Percentiles rank a stretch among this genome's conserved stretches.
phyloP scores from a whole-genome alignment of 2,888 invertebrate genomes.

The Cephus pygmeus region DNA sequence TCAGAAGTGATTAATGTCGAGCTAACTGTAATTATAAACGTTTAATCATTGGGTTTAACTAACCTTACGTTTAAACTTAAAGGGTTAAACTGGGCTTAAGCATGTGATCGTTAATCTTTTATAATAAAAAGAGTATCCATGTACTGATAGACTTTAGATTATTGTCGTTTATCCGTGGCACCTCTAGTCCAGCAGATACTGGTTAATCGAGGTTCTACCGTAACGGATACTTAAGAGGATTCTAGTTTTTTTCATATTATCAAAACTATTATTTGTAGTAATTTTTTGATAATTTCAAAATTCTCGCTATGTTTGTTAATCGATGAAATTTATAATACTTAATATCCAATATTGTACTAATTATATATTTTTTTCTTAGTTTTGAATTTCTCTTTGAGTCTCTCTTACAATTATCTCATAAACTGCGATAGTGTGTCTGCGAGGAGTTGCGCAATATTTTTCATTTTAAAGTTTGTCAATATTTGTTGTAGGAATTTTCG shows the following conservation, averaged over 20 bases:
- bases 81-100: background rate
- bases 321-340: background rate
- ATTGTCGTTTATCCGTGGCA: background rate
- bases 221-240: background rate
- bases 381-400: background rate
- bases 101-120: background rate
- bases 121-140: background rate
- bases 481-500: background rate
- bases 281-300: background rate
- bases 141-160: background rate
- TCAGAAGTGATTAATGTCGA: too few relatives aligned
- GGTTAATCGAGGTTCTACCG: constrained; percentile 5
- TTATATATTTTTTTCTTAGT: background rate
- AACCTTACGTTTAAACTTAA: background rate
- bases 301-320: background rate
- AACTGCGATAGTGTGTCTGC: background rate
- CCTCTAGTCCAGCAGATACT: background rate
- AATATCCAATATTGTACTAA: background rate
- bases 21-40: too few relatives aligned
- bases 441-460: background rate
- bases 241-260: too few relatives aligned
- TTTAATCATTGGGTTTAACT: background rate
- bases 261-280: too few relatives aligned
- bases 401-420: background rate
- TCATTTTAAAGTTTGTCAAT: background rate